Percentiles rank a stretch among this genome's conserved stretches.
These are phyloP conservation scores for Lycaena phlaeas DNA, from an alignment of 2,888 invertebrate genomes.

Conservation along the genomic window DNA sequence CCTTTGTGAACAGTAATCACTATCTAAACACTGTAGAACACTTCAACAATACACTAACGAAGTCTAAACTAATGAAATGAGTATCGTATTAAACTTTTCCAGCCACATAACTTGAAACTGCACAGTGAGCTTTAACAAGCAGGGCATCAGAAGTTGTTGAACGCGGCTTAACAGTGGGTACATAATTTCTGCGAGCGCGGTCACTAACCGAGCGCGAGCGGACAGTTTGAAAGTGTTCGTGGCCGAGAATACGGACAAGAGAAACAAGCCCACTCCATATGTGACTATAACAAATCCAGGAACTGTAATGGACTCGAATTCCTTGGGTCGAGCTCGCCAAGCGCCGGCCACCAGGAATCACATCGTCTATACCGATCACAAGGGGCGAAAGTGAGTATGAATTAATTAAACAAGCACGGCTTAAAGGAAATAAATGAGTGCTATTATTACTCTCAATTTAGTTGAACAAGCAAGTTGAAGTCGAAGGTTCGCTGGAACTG, in stretches of 20 bases:
- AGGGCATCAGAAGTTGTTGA: conserved; percentile 60
- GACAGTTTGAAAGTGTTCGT: conserved; percentile 44
- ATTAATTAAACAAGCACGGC: conserved; percentile 33
- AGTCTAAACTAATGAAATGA: conserved; percentile 52
- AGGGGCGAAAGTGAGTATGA: conserved; percentile 65
- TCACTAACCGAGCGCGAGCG: conserved; percentile 32
- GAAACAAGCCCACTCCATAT: conserved; percentile 6
- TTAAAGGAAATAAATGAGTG: conserved; percentile 67
- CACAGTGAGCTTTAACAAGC: conserved; percentile 59
- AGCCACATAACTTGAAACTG: conserved; percentile 58
- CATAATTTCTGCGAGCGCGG: conserved; percentile 50
- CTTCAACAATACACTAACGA: conserved; percentile 4
- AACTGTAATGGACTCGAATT: conserved; percentile 49
- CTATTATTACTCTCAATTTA: conserved; percentile 73
- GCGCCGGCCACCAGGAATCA: conserved; percentile 60
- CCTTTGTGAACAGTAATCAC: too few species aligned
- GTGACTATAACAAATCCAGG: conserved; percentile 16
- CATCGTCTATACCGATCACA: conserved; percentile 68
- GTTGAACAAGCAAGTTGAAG: conserved; percentile 66
- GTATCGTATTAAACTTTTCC: conserved; percentile 54
- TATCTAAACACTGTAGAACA: too few species aligned
- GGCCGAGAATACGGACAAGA: conserved; percentile 17
- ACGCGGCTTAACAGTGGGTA: conserved; percentile 33
- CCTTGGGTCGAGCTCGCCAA: conserved; percentile 43
- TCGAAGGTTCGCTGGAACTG: conserved; percentile 65